These are phyloP conservation scores for Rhizomys pruinosus DNA, from an alignment of 2,113 vertebrate species.

Conservation along the genomic window DNA sequence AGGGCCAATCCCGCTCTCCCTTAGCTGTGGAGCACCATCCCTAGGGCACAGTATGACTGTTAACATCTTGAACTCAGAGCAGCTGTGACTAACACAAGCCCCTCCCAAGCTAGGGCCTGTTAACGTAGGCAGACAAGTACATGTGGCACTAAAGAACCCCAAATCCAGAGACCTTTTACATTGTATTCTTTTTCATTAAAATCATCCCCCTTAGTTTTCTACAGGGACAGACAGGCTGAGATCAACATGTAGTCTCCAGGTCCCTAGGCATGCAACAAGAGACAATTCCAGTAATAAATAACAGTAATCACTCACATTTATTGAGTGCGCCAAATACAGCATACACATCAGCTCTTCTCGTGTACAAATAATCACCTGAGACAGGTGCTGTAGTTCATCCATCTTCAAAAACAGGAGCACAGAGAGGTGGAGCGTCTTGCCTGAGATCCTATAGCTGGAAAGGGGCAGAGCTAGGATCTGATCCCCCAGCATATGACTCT, in stretches of 20 bases:
- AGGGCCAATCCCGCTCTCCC: neutral
- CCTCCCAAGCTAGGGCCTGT: neutral
- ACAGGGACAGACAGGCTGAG: neutral
- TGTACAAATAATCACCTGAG: neutral
- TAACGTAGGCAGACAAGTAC: neutral
- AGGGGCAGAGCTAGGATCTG: neutral
- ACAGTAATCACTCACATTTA: neutral
- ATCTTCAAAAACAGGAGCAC: too few relatives aligned
- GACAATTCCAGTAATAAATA: neutral
- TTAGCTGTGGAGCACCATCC: neutral
- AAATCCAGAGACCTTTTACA: neutral
- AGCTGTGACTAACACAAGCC: neutral
- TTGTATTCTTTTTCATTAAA: neutral
- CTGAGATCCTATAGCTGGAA: too few relatives aligned
- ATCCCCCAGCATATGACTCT: neutral
- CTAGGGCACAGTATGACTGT: neutral
- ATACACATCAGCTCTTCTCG: neutral
- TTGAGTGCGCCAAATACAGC: neutral
- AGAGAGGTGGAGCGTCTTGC: neutral
- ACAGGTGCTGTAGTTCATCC: too few relatives aligned
- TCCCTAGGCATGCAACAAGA: neutral
- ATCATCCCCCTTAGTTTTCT: neutral
- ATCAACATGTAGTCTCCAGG: neutral
- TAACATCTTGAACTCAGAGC: neutral
- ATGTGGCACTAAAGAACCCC: neutral